Evolutionary conservation across 2,113 vertebrate genomes (phyloP), one percentile per base, ranked within the genome.

Genomic region (Todiramphus chloris): DNA sequence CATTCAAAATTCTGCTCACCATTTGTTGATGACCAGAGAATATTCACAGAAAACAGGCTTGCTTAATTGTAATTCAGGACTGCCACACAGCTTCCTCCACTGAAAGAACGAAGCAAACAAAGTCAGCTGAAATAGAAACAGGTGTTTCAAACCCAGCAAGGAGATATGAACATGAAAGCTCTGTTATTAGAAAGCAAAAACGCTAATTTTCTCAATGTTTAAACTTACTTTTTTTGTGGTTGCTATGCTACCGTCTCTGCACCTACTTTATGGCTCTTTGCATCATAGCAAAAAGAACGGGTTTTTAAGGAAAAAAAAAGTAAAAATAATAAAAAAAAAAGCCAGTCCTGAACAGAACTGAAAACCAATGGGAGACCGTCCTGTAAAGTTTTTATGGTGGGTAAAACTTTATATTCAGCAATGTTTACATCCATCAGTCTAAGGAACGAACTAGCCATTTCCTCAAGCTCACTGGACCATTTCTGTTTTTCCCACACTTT

Each of bases 141-240:
- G 87, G 91, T 96, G 90, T 86, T 96, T 94, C 78, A 93, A 93
- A 67, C 19, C 59, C 43, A 77, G 68, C n/a, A 77, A 95, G 59
- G 87, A 90, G 90, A 94, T 93, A 94, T 5, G 75, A 83, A 91
- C 84, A 91, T 95, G 72, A 94, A 97, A 94, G 74, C 70, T 89
- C 44, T 89, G 77, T 66, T 87, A 93, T 93, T 94, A 95, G 96
- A 91, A 91, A 94, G 80, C 73, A 94, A 94, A 94, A 87, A 51
- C 12, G 67, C 74, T 96, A 39, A 87, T 96, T 94, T 97, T 93
- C 87, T 93, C 77, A 70, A 75, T 81, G 60, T 88, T 97, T 91
- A 96, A 94, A 97, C 91, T 93, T 80, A 53, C 58, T 79, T 93
- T 88, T 72, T 79, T 93, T 58, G 82, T 91, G 75, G 91, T 94